Conservation (phyloP, 2,797 vertebrate species). For the Morelia viridis region DNA sequence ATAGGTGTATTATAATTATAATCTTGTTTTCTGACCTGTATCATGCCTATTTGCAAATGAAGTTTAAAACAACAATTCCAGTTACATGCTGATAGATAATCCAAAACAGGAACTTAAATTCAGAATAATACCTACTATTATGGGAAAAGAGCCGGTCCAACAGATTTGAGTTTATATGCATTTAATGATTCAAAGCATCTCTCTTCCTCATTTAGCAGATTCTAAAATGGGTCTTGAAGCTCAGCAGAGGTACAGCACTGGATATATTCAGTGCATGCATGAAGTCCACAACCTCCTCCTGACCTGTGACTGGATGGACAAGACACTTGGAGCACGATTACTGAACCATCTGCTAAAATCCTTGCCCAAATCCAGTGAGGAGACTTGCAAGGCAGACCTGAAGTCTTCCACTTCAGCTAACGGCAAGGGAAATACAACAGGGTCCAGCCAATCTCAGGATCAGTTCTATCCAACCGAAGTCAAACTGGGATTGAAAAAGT, state of each 20-base stretch:
- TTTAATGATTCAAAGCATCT: background rate
- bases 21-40: background rate
- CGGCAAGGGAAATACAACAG: constrained; percentile 22
- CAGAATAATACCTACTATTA: background rate
- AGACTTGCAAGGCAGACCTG: constrained; percentile 51
- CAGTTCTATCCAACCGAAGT: constrained; percentile 21
- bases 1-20: background rate
- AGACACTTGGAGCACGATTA: constrained; percentile 83
- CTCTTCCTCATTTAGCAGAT: constrained; percentile 62
- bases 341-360: constrained; percentile 87
- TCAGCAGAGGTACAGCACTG: constrained; percentile 87
- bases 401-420: constrained; percentile 31
- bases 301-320: constrained; percentile 91
- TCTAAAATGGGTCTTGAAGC: constrained; percentile 78
- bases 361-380: constrained; percentile 76
- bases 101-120: background rate
- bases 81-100: background rate
- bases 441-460: constrained; percentile 35
- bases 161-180: background rate
- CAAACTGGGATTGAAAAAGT: constrained; percentile 58
- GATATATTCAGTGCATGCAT: constrained; percentile 92
- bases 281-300: constrained; percentile 89
- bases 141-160: background rate
- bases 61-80: background rate
- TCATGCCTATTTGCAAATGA: background rate